phyloP scores from a whole-genome alignment of 2,888 invertebrate species.

The Lasioglossum pauxillum region DNA sequence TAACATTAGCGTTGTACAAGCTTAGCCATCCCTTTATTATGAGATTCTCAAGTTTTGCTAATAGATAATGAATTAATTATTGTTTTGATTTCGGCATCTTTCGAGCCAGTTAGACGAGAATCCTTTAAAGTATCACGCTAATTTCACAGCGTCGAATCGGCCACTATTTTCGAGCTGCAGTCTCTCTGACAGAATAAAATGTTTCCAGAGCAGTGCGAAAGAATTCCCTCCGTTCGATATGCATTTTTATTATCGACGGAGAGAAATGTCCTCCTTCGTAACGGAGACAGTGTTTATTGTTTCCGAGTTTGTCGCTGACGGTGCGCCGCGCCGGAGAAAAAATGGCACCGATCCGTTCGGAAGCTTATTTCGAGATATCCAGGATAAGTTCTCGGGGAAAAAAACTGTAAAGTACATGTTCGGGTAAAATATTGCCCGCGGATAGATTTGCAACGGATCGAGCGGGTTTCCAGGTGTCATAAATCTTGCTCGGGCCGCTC shows the following conservation, averaged over 20 bases:
- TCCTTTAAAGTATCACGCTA: not conserved
- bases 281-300: slow-evolving; percentile 18
- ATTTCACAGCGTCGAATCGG: not conserved
- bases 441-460: slow-evolving; percentile 71
- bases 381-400: slow-evolving; percentile 57
- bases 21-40: not conserved
- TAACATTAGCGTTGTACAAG: not conserved
- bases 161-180: not conserved
- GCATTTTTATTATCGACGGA: slow-evolving; percentile 7
- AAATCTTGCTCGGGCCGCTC: slow-evolving; percentile 60
- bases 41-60: not conserved
- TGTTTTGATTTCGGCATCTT: not conserved
- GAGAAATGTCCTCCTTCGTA: not conserved
- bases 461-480: slow-evolving; percentile 64
- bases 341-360: slow-evolving; percentile 40
- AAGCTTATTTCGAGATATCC: slow-evolving; percentile 66
- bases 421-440: slow-evolving; percentile 64
- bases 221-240: not conserved
- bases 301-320: slow-evolving; percentile 44
- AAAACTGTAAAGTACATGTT: slow-evolving; percentile 66
- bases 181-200: not conserved
- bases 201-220: not conserved
- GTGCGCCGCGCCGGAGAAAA: slow-evolving; percentile 1
- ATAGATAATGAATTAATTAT: not conserved
- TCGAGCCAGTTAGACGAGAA: not conserved